Percentiles rank a stretch among this genome's conserved stretches.
phyloP scores from a whole-genome alignment of 53 echinoderm and acorn worm species.

The Echinometra lucunter region DNA sequence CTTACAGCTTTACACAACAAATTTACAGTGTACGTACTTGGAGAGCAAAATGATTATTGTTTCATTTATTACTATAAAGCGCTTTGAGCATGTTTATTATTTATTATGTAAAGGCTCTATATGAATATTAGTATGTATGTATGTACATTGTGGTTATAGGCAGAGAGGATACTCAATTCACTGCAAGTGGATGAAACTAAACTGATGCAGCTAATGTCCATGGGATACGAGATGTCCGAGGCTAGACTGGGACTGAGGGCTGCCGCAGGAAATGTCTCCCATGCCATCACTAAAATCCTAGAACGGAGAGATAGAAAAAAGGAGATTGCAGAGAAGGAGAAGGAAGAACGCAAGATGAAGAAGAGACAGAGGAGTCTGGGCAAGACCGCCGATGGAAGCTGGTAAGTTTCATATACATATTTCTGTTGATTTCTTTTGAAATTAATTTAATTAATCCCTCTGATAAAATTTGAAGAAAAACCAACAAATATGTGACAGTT shows the following conservation, averaged over 20 bases:
- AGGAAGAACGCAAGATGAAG: conserved; percentile 80
- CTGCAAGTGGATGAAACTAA: conserved; percentile 93
- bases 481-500: not conserved
- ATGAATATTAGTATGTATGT: too few species aligned
- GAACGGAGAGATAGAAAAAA: conserved; percentile 88
- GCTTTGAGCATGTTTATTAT: too few species aligned
- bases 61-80: too few species aligned
- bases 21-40: too few species aligned
- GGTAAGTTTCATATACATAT: conserved; percentile 68
- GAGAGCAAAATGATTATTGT: too few species aligned
- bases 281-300: conserved; percentile 87
- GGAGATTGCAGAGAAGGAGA: conserved; percentile 83
- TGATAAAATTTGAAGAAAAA: not conserved
- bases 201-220: conserved; percentile 89
- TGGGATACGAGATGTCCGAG: conserved; percentile 93
- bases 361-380: conserved; percentile 78
- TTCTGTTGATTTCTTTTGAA: not conserved
- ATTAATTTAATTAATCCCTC: not conserved
- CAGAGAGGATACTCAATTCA: conserved; percentile 76
- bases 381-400: conserved; percentile 93
- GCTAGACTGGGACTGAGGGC: conserved; percentile 93
- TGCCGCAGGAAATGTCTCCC: conserved; percentile 80
- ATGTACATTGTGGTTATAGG: conserved; percentile 67
- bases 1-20: too few species aligned
- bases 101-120: too few species aligned